Percentiles rank a stretch among this genome's conserved stretches.
Conservation (phyloP, 2,797 vertebrate genomes). For the Monodelphis domestica region DNA sequence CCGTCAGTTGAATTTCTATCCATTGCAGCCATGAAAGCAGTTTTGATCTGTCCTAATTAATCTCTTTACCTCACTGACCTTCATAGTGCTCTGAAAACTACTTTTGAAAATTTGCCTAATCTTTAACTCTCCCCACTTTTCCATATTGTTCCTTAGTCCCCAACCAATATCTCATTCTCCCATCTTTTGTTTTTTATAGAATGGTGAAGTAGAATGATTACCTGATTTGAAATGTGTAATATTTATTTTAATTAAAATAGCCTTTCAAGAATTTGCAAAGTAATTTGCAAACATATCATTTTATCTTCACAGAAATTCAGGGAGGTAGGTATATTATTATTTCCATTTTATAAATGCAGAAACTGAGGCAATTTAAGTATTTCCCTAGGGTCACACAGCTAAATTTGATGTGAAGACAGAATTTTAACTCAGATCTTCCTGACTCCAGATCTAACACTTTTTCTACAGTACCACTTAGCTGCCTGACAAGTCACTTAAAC, state of each 20-base stretch:
- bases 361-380: neutral
- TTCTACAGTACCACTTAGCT: neutral
- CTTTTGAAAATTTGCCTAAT: neutral
- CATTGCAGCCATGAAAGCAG: neutral
- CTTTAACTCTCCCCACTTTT: neutral
- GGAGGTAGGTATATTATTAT: neutral
- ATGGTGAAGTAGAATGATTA: neutral
- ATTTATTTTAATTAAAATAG: neutral
- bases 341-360: neutral
- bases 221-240: neutral
- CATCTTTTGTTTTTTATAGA: neutral
- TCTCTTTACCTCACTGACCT: neutral
- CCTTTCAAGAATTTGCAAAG: neutral
- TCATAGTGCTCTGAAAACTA: slow-evolving; percentile 28
- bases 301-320: neutral
- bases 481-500: neutral
- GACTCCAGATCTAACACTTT: neutral
- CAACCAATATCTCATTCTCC: neutral
- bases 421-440: neutral
- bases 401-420: neutral
- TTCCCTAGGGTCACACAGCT: neutral
- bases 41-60: neutral
- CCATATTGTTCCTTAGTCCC: neutral
- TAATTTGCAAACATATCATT: neutral
- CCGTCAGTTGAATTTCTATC: neutral